phyloP scores from a whole-genome alignment of 2,888 invertebrate genomes.

The Ophioninae sp. region DNA sequence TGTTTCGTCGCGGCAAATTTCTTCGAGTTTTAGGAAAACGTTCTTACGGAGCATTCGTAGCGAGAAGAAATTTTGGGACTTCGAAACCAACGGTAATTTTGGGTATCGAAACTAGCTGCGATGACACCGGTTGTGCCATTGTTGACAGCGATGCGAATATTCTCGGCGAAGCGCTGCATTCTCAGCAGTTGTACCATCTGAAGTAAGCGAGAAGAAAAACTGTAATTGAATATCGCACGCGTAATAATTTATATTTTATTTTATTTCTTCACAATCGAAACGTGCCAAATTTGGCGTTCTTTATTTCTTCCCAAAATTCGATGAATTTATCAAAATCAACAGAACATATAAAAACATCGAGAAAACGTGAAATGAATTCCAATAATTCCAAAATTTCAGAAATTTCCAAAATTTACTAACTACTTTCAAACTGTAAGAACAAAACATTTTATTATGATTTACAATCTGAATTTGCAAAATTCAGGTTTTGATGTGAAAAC shows the following conservation, averaged over 20 bases:
- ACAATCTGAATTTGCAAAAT: neutral
- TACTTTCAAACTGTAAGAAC: too few species aligned
- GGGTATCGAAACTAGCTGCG: slow-evolving; percentile 98
- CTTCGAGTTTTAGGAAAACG: slow-evolving; percentile 13
- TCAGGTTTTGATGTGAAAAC: neutral
- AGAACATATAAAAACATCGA: neutral
- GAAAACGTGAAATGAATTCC: too few species aligned
- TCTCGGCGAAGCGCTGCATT: slow-evolving; percentile 90
- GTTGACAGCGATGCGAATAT: slow-evolving; percentile 88
- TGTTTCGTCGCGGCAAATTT: slow-evolving; percentile 8
- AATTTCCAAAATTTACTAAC: neutral
- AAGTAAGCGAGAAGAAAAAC: slow-evolving; percentile 81
- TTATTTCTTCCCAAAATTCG: neutral
- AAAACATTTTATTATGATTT: neutral
- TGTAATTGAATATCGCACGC: neutral
- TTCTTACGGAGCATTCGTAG: slow-evolving; percentile 23
- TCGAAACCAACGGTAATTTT: slow-evolving; percentile 82
- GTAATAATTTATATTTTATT: neutral
- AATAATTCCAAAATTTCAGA: neutral
- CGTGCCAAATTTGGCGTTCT: neutral
- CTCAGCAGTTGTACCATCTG: slow-evolving; percentile 90
- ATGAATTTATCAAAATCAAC: neutral
- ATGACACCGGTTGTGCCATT: slow-evolving; percentile 97
- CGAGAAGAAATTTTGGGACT: slow-evolving; percentile 44
- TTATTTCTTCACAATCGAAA: neutral